phyloP scores from a whole-genome alignment of 2,888 invertebrate genomes.

The Coenonympha glycerion region DNA sequence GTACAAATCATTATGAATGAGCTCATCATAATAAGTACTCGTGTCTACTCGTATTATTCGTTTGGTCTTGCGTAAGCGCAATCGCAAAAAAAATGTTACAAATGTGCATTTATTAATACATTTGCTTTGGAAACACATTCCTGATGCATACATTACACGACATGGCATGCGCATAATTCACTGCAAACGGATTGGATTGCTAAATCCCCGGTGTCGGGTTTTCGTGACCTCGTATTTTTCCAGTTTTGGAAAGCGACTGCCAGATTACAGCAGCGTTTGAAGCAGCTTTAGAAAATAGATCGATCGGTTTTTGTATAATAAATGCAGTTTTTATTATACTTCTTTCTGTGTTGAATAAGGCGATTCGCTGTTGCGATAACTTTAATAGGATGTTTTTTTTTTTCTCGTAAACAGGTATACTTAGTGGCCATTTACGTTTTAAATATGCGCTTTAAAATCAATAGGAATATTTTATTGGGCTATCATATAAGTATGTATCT shows the following conservation, averaged over 20 bases:
- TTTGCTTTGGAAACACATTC: slow-evolving; percentile 27
- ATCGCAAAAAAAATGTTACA: slow-evolving; percentile 38
- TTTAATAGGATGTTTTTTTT: not conserved
- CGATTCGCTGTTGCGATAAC: not conserved
- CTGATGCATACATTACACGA: slow-evolving; percentile 21
- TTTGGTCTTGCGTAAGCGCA: slow-evolving; percentile 44
- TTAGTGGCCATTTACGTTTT: not conserved
- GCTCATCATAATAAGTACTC: slow-evolving; percentile 36
- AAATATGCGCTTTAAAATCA: not conserved
- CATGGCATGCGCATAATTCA: slow-evolving; percentile 22
- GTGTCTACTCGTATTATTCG: too few relatives aligned
- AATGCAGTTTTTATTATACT: not conserved
- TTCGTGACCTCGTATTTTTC: slow-evolving; percentile 24
- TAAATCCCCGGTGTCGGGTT: slow-evolving; percentile 23
- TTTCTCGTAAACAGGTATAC: not conserved
- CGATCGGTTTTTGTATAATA: not conserved
- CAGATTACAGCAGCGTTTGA: slow-evolving; percentile 3
- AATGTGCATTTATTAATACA: slow-evolving; percentile 26
- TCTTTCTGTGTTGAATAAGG: not conserved
- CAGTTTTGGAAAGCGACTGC: slow-evolving; percentile 20
- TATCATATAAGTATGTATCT: too few relatives aligned
- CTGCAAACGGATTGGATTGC: slow-evolving; percentile 26
- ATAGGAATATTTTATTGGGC: too few relatives aligned
- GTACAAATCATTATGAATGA: slow-evolving; percentile 38
- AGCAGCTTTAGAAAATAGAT: slow-evolving; percentile 2